Conservation (phyloP, 2,797 vertebrate genomes). For the Lindbergichthys nudifrons region DNA sequence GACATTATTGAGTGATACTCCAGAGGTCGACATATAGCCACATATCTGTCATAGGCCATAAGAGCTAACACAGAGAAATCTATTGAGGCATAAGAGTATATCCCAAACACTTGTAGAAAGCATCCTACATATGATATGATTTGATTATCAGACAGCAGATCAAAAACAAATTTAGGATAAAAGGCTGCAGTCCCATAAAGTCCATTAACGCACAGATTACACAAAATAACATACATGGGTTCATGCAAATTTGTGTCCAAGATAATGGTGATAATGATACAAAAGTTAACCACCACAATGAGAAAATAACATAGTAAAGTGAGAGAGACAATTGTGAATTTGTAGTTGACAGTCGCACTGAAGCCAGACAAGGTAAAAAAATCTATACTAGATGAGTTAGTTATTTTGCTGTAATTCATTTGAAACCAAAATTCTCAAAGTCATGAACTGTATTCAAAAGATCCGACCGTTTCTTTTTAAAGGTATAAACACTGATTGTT, state of each 20-base stretch:
- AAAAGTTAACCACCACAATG: constrained; percentile 48
- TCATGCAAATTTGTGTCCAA: constrained; percentile 57
- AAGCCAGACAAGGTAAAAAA: constrained; percentile 61
- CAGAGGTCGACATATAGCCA: constrained; percentile 72
- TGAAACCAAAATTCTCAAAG: not conserved
- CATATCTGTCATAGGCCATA: constrained; percentile 73
- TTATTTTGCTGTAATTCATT: constrained; percentile 12
- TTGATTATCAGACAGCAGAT: constrained; percentile 49
- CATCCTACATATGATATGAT: constrained; percentile 54
- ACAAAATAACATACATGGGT: constrained; percentile 70
- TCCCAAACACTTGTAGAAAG: constrained; percentile 51
- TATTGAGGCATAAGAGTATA: constrained; percentile 47
- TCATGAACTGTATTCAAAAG: not conserved
- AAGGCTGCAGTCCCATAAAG: constrained; percentile 64
- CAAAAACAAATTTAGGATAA: constrained; percentile 59
- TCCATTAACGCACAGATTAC: constrained; percentile 55
- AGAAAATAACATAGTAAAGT: constrained; percentile 46
- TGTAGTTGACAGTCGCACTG: constrained; percentile 47
- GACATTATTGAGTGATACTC: constrained; percentile 67
- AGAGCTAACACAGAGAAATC: constrained; percentile 59
- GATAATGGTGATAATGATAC: constrained; percentile 55
- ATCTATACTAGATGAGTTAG: constrained; percentile 5
- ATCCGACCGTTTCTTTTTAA: not conserved
- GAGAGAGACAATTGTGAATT: constrained; percentile 37
- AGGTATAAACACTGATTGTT: not conserved